Conservation (phyloP, 2,797 vertebrate genomes). For the Poecile montanus region DNA sequence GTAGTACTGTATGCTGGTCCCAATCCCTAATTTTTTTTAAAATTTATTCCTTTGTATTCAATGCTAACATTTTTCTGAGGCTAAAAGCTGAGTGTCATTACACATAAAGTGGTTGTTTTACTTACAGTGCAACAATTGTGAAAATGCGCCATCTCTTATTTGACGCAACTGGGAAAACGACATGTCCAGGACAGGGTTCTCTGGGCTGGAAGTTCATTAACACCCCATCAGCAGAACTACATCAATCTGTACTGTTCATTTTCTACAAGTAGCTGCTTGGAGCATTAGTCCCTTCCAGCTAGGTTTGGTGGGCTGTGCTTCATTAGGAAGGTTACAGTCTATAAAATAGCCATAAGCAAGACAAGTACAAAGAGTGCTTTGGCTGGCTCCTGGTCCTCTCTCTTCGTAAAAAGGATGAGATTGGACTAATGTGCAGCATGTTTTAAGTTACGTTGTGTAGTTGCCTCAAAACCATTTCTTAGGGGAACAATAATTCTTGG, state of each 20-base stretch:
- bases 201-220: background rate
- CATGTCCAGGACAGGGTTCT: accelerated
- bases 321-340: background rate
- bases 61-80: background rate
- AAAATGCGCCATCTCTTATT: background rate
- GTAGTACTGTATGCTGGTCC: background rate
- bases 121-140: background rate
- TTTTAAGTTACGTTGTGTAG: background rate
- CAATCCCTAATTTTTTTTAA: background rate
- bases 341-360: background rate
- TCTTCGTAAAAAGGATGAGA: background rate
- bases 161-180: background rate
- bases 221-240: background rate
- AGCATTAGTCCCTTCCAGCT: background rate
- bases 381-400: background rate
- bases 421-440: background rate
- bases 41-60: background rate
- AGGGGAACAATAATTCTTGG: background rate
- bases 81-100: background rate
- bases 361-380: background rate
- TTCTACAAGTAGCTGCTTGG: background rate
- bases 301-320: background rate
- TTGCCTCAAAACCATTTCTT: background rate
- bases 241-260: background rate
- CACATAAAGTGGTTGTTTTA: background rate